A percentile compares a stretch with the other conserved stretches of the same genome.
Conservation (phyloP, 2,797 vertebrate genomes). For the Coregonus suidteri region DNA sequence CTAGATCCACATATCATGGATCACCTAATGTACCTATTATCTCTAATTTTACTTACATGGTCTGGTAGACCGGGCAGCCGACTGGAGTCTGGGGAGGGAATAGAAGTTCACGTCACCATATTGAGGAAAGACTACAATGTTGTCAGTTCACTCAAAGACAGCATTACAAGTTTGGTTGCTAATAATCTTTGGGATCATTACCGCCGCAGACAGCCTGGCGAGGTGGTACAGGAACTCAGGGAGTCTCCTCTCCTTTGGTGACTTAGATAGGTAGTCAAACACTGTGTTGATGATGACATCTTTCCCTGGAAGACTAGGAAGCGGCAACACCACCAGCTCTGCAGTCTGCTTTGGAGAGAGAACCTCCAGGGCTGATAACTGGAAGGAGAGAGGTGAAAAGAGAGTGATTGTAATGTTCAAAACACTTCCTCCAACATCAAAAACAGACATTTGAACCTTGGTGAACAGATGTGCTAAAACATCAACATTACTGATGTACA, state of each 20-base stretch:
- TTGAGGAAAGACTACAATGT: neutral
- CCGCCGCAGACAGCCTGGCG: slow-evolving; percentile 16
- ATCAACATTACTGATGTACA: neutral
- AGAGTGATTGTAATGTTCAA: neutral
- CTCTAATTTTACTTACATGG: slow-evolving; percentile 23
- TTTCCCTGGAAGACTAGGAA: slow-evolving; percentile 53
- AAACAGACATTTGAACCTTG: neutral
- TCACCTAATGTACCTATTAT: neutral
- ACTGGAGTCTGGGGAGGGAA: neutral
- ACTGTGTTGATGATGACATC: slow-evolving; percentile 54
- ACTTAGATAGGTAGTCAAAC: slow-evolving; percentile 63
- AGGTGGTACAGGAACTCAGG: slow-evolving; percentile 41
- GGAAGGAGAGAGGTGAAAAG: neutral
- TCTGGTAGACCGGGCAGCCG: neutral
- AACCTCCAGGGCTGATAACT: slow-evolving; percentile 59
- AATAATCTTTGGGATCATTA: slow-evolving; percentile 20
- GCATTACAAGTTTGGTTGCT: neutral
- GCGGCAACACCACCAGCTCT: slow-evolving; percentile 60
- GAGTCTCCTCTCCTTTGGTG: slow-evolving; percentile 35
- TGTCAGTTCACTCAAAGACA: neutral
- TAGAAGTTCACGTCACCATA: neutral
- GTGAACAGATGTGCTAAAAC: neutral
- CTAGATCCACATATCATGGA: neutral
- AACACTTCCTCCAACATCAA: neutral
- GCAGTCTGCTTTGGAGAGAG: slow-evolving; percentile 60